phyloP scores from a whole-genome alignment of 1,140 invertebrate species.

The Bemisia tabaci region DNA sequence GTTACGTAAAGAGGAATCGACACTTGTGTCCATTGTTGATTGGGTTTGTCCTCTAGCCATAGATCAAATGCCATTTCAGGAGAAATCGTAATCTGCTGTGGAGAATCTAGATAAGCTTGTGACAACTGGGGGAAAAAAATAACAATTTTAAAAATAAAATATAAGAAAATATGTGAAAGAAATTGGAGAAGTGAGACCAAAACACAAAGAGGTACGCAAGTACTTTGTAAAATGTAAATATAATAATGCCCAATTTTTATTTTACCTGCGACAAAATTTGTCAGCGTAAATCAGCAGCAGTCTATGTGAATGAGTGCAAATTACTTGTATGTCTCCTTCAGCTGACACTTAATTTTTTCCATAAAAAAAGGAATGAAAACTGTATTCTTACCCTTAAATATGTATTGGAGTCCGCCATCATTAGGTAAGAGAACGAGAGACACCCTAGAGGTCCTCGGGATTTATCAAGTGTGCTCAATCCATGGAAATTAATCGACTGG shows the following conservation, averaged over 20 bases:
- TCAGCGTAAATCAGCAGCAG: too few species aligned
- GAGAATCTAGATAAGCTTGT: slow-evolving; percentile 20
- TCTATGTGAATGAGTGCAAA: too few species aligned
- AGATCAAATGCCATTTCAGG: slow-evolving; percentile 19
- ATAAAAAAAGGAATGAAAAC: too few species aligned
- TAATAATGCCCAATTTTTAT: too few species aligned
- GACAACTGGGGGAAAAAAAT: slow-evolving; percentile 12
- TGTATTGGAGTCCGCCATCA: slow-evolving; percentile 16
- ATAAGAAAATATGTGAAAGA: neutral
- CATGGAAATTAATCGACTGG: slow-evolving; percentile 21
- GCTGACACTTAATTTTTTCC: too few species aligned
- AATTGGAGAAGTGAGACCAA: too few species aligned
- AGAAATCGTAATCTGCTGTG: slow-evolving; percentile 19
- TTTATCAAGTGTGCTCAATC: slow-evolving; percentile 8
- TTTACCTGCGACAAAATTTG: too few species aligned
- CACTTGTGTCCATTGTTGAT: slow-evolving; percentile 18
- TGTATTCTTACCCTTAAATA: slow-evolving; percentile 12
- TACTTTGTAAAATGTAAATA: too few species aligned
- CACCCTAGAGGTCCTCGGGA: slow-evolving; percentile 17
- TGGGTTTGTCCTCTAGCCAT: slow-evolving; percentile 17
- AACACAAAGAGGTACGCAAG: too few species aligned
- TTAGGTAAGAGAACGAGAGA: slow-evolving; percentile 22
- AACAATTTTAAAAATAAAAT: neutral
- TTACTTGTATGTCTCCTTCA: too few species aligned
- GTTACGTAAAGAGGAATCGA: slow-evolving; percentile 21